Percentiles rank a stretch among this genome's conserved stretches.
Evolutionary conservation across 1,140 invertebrate genomes (phyloP).

Genomic region (Trinorchestia longiramus): DNA sequence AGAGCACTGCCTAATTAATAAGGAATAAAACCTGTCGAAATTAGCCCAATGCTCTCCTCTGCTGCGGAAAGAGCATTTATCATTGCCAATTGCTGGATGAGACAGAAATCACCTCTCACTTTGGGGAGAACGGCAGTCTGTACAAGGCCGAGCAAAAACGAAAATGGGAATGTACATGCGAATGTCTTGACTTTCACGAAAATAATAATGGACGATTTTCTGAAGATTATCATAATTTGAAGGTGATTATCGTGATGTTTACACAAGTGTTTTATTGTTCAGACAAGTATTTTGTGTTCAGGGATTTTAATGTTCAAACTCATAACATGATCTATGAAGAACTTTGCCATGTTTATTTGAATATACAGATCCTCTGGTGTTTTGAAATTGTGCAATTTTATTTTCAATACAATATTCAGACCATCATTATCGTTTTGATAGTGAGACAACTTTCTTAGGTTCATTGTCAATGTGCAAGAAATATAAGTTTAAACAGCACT

Average conservation of each 20-base stretch:
- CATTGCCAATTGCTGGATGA: not conserved
- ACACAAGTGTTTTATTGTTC: not conserved
- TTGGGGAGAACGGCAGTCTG: not conserved
- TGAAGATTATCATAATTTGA: not conserved
- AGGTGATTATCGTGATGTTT: not conserved
- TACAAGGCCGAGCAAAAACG: not conserved
- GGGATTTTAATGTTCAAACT: not conserved
- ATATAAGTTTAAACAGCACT: too few species aligned
- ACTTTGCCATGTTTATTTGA: too few species aligned
- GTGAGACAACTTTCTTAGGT: too few species aligned
- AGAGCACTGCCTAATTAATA: not conserved
- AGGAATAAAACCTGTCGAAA: not conserved
- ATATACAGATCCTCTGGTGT: too few species aligned
- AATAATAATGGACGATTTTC: not conserved
- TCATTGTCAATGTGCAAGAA: too few species aligned
- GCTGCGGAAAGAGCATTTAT: not conserved
- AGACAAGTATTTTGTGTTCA: not conserved
- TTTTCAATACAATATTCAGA: too few species aligned
- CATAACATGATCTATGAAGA: not conserved
- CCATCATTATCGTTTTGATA: too few species aligned
- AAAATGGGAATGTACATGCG: not conserved
- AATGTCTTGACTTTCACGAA: not conserved
- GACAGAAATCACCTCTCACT: not conserved
- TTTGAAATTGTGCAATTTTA: too few species aligned
- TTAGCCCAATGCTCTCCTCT: not conserved